A percentile compares a stretch with the other conserved stretches of the same genome.
Conservation (phyloP, 2,113 vertebrate species). For the Brachirus orientalis region DNA sequence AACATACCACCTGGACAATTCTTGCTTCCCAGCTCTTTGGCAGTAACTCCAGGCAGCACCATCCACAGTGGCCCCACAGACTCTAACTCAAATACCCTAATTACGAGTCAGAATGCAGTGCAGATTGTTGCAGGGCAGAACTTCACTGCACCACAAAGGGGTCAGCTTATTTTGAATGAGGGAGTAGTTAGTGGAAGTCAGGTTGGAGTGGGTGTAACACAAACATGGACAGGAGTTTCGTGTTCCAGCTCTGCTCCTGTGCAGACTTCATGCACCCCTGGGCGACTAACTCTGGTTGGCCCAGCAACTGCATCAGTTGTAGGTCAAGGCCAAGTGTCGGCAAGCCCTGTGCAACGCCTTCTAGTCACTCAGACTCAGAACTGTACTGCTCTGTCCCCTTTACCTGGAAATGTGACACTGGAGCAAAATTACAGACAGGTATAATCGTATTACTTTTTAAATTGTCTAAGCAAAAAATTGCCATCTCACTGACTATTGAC, state of each 20-base stretch:
- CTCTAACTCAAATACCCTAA: constrained; percentile 87
- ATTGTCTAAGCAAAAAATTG: not conserved
- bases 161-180: constrained; percentile 93
- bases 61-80: constrained; percentile 87
- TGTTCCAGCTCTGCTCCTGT: constrained; percentile 67
- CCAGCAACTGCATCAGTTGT: constrained; percentile 83
- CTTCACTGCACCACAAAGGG: constrained; percentile 83
- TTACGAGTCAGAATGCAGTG: constrained; percentile 89
- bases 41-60: constrained; percentile 84
- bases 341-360: constrained; percentile 86
- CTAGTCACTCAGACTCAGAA: constrained; percentile 89
- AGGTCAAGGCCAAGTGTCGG: constrained; percentile 81
- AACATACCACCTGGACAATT: constrained; percentile 88
- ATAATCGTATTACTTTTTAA: not conserved
- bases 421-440: constrained; percentile 75
- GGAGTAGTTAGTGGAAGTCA: constrained; percentile 72
- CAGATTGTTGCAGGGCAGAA: constrained; percentile 92
- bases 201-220: constrained; percentile 73
- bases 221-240: constrained; percentile 66
- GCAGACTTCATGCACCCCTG: constrained; percentile 81
- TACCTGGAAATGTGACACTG: constrained; percentile 52
- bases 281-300: constrained; percentile 86
- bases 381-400: constrained; percentile 71
- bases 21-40: constrained; percentile 89
- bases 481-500: not conserved